phyloP scores from a whole-genome alignment of 2,888 invertebrate genomes.

The Meloe dianella region DNA sequence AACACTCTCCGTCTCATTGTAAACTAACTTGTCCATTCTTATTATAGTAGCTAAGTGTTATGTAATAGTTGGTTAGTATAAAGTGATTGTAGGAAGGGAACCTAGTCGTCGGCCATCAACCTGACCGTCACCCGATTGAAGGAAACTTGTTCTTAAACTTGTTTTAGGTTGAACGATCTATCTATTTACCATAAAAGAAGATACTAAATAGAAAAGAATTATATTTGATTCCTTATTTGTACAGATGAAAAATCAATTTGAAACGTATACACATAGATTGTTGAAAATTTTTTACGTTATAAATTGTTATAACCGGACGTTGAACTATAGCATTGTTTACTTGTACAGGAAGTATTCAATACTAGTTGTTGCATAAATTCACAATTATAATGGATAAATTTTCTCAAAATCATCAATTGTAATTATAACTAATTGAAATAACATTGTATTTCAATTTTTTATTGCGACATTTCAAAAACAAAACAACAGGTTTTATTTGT shows the following conservation, averaged over 20 bases:
- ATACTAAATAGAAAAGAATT: conserved; percentile 12
- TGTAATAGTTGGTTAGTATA: conserved; percentile 32
- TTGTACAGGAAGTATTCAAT: not conserved
- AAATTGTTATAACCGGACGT: not conserved
- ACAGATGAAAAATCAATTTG: not conserved
- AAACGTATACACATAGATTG: not conserved
- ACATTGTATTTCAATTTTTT: not conserved
- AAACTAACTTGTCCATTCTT: conserved; percentile 29
- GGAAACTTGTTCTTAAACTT: conserved; percentile 42
- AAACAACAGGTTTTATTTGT: not conserved
- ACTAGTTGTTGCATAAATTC: not conserved
- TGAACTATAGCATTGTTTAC: not conserved
- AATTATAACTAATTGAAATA: not conserved
- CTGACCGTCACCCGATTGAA: conserved; percentile 40
- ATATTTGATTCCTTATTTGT: not conserved
- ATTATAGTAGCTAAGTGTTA: conserved; percentile 31
- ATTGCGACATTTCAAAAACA: not conserved
- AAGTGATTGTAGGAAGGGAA: conserved; percentile 20
- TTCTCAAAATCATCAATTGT: conserved; percentile 4
- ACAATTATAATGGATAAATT: not conserved
- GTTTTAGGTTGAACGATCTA: conserved; percentile 33
- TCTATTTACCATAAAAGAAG: conserved; percentile 19
- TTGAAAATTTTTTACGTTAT: not conserved
- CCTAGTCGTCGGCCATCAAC: conserved; percentile 45
- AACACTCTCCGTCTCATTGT: conserved; percentile 45